Evolutionary conservation across 2,888 invertebrate genomes (phyloP).

Genomic region (Eudemis profundana): DNA sequence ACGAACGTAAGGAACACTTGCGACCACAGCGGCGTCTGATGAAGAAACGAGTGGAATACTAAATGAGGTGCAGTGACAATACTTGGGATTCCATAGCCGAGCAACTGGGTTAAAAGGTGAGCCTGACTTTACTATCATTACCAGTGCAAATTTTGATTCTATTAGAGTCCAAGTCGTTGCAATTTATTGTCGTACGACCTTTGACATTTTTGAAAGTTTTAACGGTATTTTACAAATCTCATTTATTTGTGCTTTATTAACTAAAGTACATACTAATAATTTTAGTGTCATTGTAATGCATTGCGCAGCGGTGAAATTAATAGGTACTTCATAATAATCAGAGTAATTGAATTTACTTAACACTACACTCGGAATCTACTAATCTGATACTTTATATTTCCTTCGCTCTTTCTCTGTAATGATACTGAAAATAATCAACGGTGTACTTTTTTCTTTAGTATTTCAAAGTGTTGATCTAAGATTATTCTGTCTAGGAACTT

Average conservation of each 20-base stretch:
- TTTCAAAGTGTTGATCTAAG: constrained; percentile 33
- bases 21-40: constrained; percentile 72
- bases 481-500: constrained; percentile 41
- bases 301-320: too few relatives aligned
- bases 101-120: constrained; percentile 84
- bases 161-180: constrained; percentile 19
- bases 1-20: constrained; percentile 72
- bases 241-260: not conserved
- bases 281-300: not conserved
- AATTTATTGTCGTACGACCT: constrained; percentile 19
- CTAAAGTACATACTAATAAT: too few relatives aligned
- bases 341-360: too few relatives aligned
- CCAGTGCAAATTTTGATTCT: constrained; percentile 66
- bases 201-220: constrained; percentile 19
- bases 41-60: constrained; percentile 66
- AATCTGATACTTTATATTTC: not conserved
- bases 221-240: not conserved
- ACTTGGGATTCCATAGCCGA: constrained; percentile 73
- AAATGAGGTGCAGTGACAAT: constrained; percentile 74
- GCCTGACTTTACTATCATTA: constrained; percentile 77
- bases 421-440: not conserved
- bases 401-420: not conserved
- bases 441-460: not conserved
- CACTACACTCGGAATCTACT: not conserved
- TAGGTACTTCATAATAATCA: too few relatives aligned